Evolutionary conservation across 2,113 vertebrate species (phyloP), one percentile per base, ranked within the genome.

Genomic region (Odontesthes bonariensis): DNA sequence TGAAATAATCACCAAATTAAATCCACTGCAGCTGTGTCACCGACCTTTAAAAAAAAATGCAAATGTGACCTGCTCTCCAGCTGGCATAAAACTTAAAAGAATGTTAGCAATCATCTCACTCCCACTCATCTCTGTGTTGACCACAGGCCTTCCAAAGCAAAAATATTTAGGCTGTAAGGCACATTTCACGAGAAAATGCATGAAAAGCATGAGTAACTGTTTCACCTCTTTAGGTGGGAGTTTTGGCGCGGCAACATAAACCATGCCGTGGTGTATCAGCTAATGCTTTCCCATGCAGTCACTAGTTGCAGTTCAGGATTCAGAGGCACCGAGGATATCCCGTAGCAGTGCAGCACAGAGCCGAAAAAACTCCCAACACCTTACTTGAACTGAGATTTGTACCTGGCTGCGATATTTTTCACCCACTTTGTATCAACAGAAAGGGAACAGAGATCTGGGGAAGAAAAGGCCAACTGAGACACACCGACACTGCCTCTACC

Each of bases 71-170:
- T 85, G 72, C 76, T 49, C 68, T 89, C 79, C 86, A 87, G 86
- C 86, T 91, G 88, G 80, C 90, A 91, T 84, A 77, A 87, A 89
- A 82, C 70, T 83, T 84, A 65, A 87, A 92, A 91, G 85, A 93
- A 91, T 92, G 90, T 91, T 79, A 85, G 89, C 86, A 90, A 88
- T 90, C 88, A 92, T 93, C 90, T 90, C 77, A 89, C 92, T 92
- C 93, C 93, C 91, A 94, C 92, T 94, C 90, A 92, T 92, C 86
- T 75, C 84, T 81, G 77, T 75, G 86, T 87, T 80, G 78, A 92
- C 92, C 92, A 86, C 92, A 92, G 69, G 83, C 71, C 92, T 91
- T 92, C 86, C 73, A 84, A 82, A 83, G 86, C 85, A 79, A 88
- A 91, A 86, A 91, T 89, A 89, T 91, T 93, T 88, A 84, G 70